Percentiles rank a stretch among this genome's conserved stretches.
Evolutionary conservation across 1,140 invertebrate genomes (phyloP).

Genomic region (Nomia melanderi): DNA sequence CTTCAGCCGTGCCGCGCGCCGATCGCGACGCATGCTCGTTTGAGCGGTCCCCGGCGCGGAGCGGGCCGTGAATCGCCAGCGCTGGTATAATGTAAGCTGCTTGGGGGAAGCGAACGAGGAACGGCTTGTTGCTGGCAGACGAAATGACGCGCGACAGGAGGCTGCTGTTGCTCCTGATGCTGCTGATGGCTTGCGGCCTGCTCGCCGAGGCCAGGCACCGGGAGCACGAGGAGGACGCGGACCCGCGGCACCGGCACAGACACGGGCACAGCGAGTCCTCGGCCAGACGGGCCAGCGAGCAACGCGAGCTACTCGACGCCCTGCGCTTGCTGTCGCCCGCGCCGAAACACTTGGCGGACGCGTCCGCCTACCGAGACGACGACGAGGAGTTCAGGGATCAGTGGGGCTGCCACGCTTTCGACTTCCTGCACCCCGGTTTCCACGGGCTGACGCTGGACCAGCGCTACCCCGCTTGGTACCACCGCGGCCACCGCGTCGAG

Average conservation of each 20-base stretch:
- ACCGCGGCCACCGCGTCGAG: conserved; percentile 26
- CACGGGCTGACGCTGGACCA: conserved; percentile 27
- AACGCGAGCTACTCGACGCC: too few species aligned
- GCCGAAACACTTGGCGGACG: conserved; percentile 47
- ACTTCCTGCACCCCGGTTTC: too few species aligned
- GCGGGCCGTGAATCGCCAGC: conserved; percentile 17
- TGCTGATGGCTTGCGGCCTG: conserved; percentile 57
- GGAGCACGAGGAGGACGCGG: conserved; percentile 38
- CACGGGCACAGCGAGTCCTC: conserved; percentile 71
- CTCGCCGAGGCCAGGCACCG: conserved; percentile 52
- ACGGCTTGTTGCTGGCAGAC: conserved; percentile 21
- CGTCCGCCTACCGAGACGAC: conserved; percentile 22
- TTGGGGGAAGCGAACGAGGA: background rate
- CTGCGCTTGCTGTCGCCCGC: conserved; percentile 43
- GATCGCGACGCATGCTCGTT: conserved; percentile 40
- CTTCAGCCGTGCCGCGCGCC: conserved; percentile 4
- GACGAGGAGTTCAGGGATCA: conserved; percentile 42
- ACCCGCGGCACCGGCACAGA: conserved; percentile 53
- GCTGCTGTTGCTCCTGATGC: conserved; percentile 53
- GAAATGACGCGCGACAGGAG: conserved; percentile 61
- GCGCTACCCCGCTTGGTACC: conserved; percentile 33
- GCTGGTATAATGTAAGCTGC: conserved; percentile 53
- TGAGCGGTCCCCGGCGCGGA: background rate
- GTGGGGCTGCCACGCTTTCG: conserved; percentile 33
- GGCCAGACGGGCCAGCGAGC: conserved; percentile 41